Conservation (phyloP, 1,140 invertebrate species). For the Halictus rubicundus region DNA sequence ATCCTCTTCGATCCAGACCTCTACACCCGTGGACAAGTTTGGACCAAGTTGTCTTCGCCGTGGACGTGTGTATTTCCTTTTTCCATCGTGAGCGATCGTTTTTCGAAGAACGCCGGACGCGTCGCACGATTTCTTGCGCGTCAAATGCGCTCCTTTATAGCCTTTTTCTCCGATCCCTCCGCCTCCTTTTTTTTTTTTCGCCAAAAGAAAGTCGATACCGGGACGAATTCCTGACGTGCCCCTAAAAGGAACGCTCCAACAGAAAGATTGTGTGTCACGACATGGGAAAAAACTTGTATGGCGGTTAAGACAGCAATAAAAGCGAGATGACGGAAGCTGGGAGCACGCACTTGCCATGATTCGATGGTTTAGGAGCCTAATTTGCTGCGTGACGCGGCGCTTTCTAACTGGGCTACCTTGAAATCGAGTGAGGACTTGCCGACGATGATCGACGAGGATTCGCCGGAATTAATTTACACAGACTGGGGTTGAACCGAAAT, state of each 20-base stretch:
- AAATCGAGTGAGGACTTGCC: too few species aligned
- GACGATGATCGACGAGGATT: too few species aligned
- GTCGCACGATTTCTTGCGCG: conserved; percentile 10
- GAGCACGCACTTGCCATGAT: background rate
- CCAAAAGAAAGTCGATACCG: background rate
- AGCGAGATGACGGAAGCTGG: background rate
- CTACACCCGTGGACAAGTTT: conserved; percentile 28
- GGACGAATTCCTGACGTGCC: background rate
- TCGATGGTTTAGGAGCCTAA: background rate
- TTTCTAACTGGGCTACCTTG: too few species aligned
- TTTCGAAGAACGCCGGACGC: background rate
- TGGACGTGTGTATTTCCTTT: background rate
- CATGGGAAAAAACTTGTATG: conserved; percentile 9
- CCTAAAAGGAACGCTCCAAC: background rate
- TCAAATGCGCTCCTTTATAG: background rate
- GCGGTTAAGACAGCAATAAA: background rate
- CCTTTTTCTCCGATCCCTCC: background rate
- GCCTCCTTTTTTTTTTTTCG: background rate
- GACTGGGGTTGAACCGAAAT: too few species aligned
- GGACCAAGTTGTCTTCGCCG: background rate
- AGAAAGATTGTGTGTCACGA: conserved; percentile 15
- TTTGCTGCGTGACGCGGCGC: too few species aligned
- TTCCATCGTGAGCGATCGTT: background rate
- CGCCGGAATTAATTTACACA: too few species aligned
- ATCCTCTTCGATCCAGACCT: too few species aligned